Evolutionary conservation across 2,113 vertebrate species (phyloP).

Genomic region (Ictalurus furcatus): DNA sequence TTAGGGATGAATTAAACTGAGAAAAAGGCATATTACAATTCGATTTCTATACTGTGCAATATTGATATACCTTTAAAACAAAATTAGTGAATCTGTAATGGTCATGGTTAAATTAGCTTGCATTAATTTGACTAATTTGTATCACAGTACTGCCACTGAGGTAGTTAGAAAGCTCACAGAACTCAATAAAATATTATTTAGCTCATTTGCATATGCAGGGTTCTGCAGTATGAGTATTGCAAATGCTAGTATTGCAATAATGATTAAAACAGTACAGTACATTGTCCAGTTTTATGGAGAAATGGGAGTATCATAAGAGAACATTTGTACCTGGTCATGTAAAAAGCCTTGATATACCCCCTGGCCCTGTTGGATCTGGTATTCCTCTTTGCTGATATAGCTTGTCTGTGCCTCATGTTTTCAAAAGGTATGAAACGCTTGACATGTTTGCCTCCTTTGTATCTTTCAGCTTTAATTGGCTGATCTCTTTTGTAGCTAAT

Average conservation of each 20-base stretch:
- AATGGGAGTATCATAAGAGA: not conserved
- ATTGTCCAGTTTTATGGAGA: not conserved
- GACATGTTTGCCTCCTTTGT: not conserved
- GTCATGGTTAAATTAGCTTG: not conserved
- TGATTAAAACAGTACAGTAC: not conserved
- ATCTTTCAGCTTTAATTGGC: not conserved
- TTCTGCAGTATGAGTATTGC: not conserved
- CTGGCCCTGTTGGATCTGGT: not conserved
- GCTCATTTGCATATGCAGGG: not conserved
- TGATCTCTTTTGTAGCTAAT: not conserved
- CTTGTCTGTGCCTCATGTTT: not conserved
- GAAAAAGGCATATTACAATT: not conserved
- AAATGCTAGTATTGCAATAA: not conserved
- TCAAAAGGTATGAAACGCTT: not conserved
- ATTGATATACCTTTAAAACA: not conserved
- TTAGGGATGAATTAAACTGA: not conserved
- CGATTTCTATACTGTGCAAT: not conserved
- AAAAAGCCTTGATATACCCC: not conserved
- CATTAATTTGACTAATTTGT: not conserved
- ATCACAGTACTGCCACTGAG: not conserved
- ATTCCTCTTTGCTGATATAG: not conserved
- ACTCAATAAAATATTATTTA: not conserved
- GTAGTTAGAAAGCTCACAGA: not conserved
- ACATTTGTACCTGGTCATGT: not conserved
- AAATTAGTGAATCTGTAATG: not conserved